A percentile compares a stretch with the other conserved stretches of the same genome.
Evolutionary conservation across 2,113 vertebrate genomes (phyloP).

Genomic region (Progne subis): DNA sequence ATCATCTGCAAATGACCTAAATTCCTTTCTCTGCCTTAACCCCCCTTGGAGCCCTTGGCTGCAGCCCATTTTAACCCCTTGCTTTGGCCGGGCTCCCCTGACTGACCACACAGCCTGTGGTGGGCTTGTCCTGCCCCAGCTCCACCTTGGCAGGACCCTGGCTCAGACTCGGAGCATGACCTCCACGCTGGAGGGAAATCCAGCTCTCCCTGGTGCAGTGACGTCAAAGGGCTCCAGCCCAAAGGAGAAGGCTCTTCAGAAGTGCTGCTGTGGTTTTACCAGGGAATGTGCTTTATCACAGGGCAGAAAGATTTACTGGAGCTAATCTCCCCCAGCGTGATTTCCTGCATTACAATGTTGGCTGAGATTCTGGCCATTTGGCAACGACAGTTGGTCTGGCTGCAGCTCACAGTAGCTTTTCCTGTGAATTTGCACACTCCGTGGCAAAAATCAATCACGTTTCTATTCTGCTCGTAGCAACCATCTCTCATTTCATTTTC

Average conservation of each 20-base stretch:
- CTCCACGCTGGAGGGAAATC: rapidly evolving
- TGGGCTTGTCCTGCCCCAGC: not conserved
- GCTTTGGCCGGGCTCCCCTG: not conserved
- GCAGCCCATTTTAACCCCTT: not conserved
- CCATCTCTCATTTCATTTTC: not conserved
- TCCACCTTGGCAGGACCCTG: not conserved
- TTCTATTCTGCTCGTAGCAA: not conserved
- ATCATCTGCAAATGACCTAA: not conserved
- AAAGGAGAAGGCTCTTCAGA: not conserved
- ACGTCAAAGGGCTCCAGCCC: not conserved
- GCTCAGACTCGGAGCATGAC: not conserved
- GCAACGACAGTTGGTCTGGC: conserved; percentile 46
- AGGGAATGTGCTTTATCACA: not conserved
- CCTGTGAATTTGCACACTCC: conserved; percentile 23
- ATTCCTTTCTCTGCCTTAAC: not conserved
- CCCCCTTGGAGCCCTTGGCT: not conserved
- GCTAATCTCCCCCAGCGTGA: not conserved
- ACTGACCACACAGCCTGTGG: rapidly evolving
- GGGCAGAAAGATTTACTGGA: not conserved
- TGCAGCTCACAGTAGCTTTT: conserved; percentile 1
- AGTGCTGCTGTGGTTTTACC: not conserved
- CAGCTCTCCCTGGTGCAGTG: not conserved
- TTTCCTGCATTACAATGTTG: not conserved
- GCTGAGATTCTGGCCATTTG: conserved; percentile 46
- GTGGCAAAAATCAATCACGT: conserved; percentile 13